Evolutionary conservation across 2,113 vertebrate species (phyloP), one percentile per base, ranked within the genome.

Genomic region (Cynopterus brachyotis): DNA sequence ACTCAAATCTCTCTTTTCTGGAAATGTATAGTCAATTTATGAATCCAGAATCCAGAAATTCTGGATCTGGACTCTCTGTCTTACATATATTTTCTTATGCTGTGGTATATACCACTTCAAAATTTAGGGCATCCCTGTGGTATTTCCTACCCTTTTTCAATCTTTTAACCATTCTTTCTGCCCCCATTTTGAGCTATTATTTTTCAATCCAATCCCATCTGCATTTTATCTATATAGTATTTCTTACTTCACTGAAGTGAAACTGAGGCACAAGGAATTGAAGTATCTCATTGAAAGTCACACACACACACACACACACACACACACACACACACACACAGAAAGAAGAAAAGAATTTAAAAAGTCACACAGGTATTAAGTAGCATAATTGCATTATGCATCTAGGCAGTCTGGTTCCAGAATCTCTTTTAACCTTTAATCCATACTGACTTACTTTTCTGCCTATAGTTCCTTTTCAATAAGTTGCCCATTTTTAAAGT

Each of bases 391-490:
- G 20, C 11, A 1, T 15, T 93, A 85, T 91, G 60, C 47, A 60
- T 76, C 47, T 47, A 32, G 26, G 35, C 20, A n/a, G 11, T 37
- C 6, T 64, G 45, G 45, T 26, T 89, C 6, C 10, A 69, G 28
- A 59, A 64, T 50, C 19, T 5, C 11, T 79, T 96, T 84, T 79
- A 75, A 70, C 10, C 26, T 55, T 60, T 83, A 92, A 86, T 20
- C 4, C 10, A 8, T 7, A 35, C 8, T 40, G 6, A 9, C 19
- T 76, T 60, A 6, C 62, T 37, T 84, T 85, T 85, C 42, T 91
- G 7, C 6, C 19, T 53, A 6, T 73, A 47, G 20, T 83, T 5
- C 30, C 0, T 50, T 70, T 45, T 8, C 30, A 40, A 13, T 72
- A 80, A 73, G 40, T 20, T 15, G 0, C 1, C 12, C 47, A 70